These are phyloP conservation scores for Anthoscopus minutus DNA, from an alignment of 2,113 vertebrate species.

Conservation along the genomic window DNA sequence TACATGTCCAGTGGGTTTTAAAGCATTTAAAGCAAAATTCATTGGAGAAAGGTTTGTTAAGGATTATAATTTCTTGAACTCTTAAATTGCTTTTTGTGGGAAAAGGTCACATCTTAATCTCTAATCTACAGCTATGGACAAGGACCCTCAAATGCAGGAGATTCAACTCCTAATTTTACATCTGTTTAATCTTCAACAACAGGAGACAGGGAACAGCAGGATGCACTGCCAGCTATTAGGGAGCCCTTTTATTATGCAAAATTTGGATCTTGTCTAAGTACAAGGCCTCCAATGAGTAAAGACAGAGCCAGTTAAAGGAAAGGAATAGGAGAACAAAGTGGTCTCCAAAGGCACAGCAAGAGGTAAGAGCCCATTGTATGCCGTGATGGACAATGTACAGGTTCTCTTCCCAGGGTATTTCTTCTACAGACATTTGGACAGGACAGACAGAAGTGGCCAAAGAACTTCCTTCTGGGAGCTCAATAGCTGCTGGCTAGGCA, in stretches of 20 bases:
- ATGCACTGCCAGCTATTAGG: constrained; percentile 6
- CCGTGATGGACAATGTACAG: neutral
- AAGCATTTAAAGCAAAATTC: neutral
- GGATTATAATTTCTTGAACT: neutral
- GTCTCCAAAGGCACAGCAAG: constrained; percentile 44
- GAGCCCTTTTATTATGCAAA: constrained; percentile 51
- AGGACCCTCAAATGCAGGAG: neutral
- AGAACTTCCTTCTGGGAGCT: neutral
- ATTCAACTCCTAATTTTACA: constrained; percentile 35
- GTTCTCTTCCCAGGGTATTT: neutral
- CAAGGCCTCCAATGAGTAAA: constrained; percentile 2
- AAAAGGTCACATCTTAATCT: neutral
- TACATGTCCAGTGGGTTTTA: neutral
- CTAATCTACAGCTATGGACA: neutral
- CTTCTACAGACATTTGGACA: neutral
- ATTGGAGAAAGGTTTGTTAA: neutral
- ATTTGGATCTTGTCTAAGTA: constrained; percentile 20
- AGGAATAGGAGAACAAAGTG: constrained; percentile 25
- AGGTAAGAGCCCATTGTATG: neutral
- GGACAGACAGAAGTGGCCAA: neutral
- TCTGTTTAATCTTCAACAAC: constrained; percentile 44
- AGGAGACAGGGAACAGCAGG: constrained; percentile 31
- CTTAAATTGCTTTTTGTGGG: neutral
- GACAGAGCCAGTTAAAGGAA: constrained; percentile 18
- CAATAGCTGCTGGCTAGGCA: neutral